A percentile compares a stretch with the other conserved stretches of the same genome.
phyloP scores from a whole-genome alignment of 2,888 invertebrate species.

The Byasa hedistus region DNA sequence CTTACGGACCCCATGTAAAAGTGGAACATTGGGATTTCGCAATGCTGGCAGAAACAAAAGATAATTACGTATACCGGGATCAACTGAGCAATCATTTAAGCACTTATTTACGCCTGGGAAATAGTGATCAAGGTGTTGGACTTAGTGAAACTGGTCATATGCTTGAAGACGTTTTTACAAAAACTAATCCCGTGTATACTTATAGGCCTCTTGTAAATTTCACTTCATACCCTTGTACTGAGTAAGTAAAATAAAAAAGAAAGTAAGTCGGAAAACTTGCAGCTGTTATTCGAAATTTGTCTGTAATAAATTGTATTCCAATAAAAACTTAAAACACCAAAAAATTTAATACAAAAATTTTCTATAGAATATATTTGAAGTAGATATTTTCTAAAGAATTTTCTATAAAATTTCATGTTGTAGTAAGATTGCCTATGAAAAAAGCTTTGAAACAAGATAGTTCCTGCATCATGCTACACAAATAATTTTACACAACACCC shows the following conservation, averaged over 20 bases:
- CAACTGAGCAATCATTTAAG: constrained; percentile 68
- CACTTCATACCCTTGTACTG: constrained; percentile 72
- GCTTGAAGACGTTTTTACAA: constrained; percentile 67
- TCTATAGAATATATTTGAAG: too few relatives aligned
- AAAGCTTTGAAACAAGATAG: too few relatives aligned
- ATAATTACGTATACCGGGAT: constrained; percentile 73
- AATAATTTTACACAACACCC: too few relatives aligned
- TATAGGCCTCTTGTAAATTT: constrained; percentile 72
- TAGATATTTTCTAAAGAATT: too few relatives aligned
- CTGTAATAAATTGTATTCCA: too few relatives aligned
- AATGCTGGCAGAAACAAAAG: constrained; percentile 66
- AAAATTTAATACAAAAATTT: too few relatives aligned
- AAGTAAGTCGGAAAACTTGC: background rate
- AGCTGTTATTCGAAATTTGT: too few relatives aligned
- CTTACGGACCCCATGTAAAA: constrained; percentile 61
- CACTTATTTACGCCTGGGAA: constrained; percentile 71
- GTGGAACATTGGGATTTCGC: constrained; percentile 70
- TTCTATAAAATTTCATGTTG: too few relatives aligned
- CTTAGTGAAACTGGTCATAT: constrained; percentile 72
- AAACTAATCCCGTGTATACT: constrained; percentile 63
- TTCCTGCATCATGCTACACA: too few relatives aligned
- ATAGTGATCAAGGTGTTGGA: constrained; percentile 56
- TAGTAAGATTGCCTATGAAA: too few relatives aligned
- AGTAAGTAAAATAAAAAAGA: constrained; percentile 52
- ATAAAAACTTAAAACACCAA: too few relatives aligned